These are phyloP conservation scores for Spongilla lacustris DNA, from an alignment of 37 sponge, comb jelly and placozoan species.

Conservation along the genomic window DNA sequence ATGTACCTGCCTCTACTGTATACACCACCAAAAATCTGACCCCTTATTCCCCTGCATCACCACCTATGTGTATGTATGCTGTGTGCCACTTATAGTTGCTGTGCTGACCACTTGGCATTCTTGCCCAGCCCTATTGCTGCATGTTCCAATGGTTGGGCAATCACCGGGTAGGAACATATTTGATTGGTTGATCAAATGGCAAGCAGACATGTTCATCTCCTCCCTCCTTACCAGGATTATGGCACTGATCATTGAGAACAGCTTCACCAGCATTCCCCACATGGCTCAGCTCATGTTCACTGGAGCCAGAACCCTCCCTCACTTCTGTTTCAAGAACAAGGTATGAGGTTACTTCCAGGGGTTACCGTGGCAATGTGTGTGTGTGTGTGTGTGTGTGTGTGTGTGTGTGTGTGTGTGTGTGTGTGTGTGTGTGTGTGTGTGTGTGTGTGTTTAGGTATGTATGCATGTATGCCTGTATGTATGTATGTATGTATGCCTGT, in stretches of 20 bases:
- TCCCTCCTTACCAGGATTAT: slow-evolving; percentile 62
- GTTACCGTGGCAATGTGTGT: background rate
- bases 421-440: too few relatives aligned
- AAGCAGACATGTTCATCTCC: too few relatives aligned
- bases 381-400: background rate
- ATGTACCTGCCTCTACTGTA: too few relatives aligned
- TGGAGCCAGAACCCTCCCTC: slow-evolving; percentile 73
- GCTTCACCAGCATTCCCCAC: slow-evolving; percentile 94
- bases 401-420: background rate
- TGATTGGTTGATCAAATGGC: too few relatives aligned
- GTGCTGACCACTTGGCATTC: too few relatives aligned
- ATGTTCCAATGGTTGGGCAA: too few relatives aligned
- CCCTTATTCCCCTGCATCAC: too few relatives aligned
- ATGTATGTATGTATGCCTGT: background rate
- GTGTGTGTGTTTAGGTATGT: background rate
- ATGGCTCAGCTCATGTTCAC: slow-evolving; percentile 92
- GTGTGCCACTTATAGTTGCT: too few relatives aligned
- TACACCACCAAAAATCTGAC: too few relatives aligned
- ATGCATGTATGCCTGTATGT: background rate
- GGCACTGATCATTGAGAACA: slow-evolving; percentile 95
- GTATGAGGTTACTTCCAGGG: slow-evolving; percentile 11
- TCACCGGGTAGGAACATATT: too few relatives aligned
- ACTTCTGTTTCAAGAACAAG: slow-evolving; percentile 94
- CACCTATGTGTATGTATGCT: too few relatives aligned
- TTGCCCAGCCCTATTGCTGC: too few relatives aligned